Base-by-base conservation (phyloP, 2,113 vertebrate genomes). In the Silurus asotus region DNA sequence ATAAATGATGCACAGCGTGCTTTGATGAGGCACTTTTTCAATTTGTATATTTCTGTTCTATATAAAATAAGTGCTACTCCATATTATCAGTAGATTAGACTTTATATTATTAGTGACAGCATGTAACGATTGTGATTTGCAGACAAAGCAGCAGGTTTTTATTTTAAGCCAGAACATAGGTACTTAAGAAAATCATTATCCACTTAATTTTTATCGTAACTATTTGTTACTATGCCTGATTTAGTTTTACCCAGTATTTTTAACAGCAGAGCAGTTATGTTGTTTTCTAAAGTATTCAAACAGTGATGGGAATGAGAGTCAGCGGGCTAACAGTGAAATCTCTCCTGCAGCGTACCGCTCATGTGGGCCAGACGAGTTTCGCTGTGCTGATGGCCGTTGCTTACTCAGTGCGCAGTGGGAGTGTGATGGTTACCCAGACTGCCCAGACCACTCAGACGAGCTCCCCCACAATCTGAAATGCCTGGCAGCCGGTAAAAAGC, bases 361-460 rank as follows among this genome's bases (percentile, higher is more conserved):
- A 62, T 99, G 98, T 75, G 94, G 91, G 84, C 93, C 94, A 0
- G 96, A 96, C 48, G 98, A 99, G 88, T 99, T 99, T 89, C 96
- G 94, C 83, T 99, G 98, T 70, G 93, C 96, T 72, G 96, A 99
- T 81, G 98, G 98, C 1, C 95, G 97, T 48, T 99, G 98, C 89
- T 95, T 99, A 28, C 91, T 97, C 87, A 98, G 96, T 49, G 93
- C 93, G 56, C 97, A 97, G 87, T 99, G 98, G 98, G 97, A 99
- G 83, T 99, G 98, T 90, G 98, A 99, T 13, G 96, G 98, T 65
- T 96, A 97, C 67, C 96, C 97, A 20, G 98, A 99, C 94, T 99
- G 98, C 88, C 95, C 95, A 84, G 98, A 99, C 93, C 96, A 91
- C 92, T 99, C 98, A 81, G 98, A 99, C 88, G 98, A 99, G 91